These are phyloP conservation scores for Cheumatopsyche charites DNA, from an alignment of 1,140 invertebrate species.

Conservation along the genomic window DNA sequence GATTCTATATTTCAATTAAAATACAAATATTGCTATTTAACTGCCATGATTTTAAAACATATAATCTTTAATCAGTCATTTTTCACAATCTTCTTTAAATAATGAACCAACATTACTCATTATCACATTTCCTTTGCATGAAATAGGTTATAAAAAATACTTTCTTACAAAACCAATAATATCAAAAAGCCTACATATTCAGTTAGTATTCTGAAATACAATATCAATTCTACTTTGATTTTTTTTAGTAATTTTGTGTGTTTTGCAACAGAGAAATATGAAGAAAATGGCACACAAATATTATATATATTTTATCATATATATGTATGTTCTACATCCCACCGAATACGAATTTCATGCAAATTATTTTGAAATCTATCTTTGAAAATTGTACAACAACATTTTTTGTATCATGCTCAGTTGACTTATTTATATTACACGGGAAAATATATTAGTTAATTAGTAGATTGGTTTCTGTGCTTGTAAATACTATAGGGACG, in stretches of 20 bases:
- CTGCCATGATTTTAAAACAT: background rate
- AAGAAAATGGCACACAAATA: slow-evolving; percentile 32
- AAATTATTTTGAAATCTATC: slow-evolving; percentile 6
- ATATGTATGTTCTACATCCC: slow-evolving; percentile 12
- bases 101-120: slow-evolving; percentile 5
- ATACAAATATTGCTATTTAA: background rate
- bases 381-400: background rate
- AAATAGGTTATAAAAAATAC: too few species aligned
- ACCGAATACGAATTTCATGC: slow-evolving; percentile 10
- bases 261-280: background rate
- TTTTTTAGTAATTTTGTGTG: background rate
- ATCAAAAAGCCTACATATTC: background rate
- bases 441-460: slow-evolving; percentile 23
- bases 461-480: slow-evolving; percentile 40
- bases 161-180: too few species aligned
- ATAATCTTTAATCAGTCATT: slow-evolving; percentile 7
- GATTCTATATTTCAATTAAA: too few species aligned
- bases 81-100: slow-evolving; percentile 10
- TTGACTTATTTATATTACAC: background rate
- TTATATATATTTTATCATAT: slow-evolving; percentile 7
- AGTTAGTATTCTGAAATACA: slow-evolving; percentile 23
- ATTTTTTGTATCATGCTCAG: slow-evolving; percentile 5
- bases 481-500: slow-evolving; percentile 39
- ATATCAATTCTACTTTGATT: slow-evolving; percentile 18
- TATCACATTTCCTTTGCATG: slow-evolving; percentile 17